Evolutionary conservation across 2,113 vertebrate species (phyloP).

Genomic region (Mirza zaza): DNA sequence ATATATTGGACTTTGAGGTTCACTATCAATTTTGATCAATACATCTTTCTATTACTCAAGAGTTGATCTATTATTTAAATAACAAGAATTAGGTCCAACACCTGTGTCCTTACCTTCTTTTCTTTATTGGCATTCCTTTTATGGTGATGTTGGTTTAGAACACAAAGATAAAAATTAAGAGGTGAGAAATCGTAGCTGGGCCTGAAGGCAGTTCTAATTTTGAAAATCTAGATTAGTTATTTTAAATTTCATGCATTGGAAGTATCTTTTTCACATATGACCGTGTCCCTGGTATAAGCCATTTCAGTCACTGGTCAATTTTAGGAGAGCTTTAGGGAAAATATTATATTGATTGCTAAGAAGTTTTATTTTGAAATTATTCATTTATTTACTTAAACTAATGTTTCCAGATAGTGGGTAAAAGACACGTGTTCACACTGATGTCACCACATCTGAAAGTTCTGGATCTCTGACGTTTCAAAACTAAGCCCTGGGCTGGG

Average conservation of each 20-base stretch:
- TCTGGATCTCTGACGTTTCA: neutral
- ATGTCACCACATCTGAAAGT: neutral
- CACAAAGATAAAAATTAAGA: neutral
- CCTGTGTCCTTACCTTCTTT: neutral
- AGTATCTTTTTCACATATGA: neutral
- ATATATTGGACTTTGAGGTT: neutral
- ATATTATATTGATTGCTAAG: neutral
- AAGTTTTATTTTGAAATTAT: slow-evolving; percentile 17
- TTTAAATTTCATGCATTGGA: neutral
- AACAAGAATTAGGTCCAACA: neutral
- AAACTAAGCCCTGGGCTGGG: neutral
- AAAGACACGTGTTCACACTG: neutral
- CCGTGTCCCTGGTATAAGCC: neutral
- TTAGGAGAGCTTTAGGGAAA: neutral
- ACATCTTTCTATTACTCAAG: neutral
- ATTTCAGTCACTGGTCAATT: neutral
- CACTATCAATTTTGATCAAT: neutral
- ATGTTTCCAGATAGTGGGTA: neutral
- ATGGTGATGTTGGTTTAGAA: neutral
- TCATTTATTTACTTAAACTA: neutral
- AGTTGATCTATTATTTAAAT: neutral
- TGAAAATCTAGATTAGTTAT: neutral
- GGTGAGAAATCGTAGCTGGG: neutral
- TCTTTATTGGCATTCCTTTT: neutral
- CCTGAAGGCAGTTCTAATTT: neutral